Evolutionary conservation across 2,113 vertebrate genomes (phyloP), one percentile per base, ranked within the genome.

Genomic region (Microcebus murinus): DNA sequence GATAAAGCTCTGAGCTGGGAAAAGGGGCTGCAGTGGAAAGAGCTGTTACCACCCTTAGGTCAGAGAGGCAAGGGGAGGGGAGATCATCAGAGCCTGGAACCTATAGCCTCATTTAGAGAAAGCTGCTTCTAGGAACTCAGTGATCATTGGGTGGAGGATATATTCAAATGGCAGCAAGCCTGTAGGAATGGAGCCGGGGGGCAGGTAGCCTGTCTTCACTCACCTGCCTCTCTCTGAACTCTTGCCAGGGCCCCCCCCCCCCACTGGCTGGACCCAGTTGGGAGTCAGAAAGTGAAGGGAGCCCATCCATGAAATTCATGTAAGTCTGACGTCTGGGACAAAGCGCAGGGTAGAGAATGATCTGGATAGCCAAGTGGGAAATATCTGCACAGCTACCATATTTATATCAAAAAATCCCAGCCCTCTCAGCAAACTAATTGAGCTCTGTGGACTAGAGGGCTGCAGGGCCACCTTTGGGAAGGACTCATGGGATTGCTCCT

Each of bases 81-180:
- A 31, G 14, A 2, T 17, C 1, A 7, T 11, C 9, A 0, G 59
- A 15, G 31, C 21, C 27, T n/a, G 48, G 20, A 14, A 59, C 25
- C 48, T 14, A 57, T 0, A 42, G 71, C 6, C 29, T 52, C 15
- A 1, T 21, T n/a, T 8, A n/a, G 61, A n/a, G 27, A 63, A 67
- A 50, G 50, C 4, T 6, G 65, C n/a, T 68, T 70, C 70, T n/a
- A 8, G 63, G 39, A 45, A 34, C 20, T n/a, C 18, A 2, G 17
- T 12, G 36, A 0, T 29, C 20, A 0, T 0, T 13, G 55, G 45
- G 20, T 12, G 63, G 55, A 29, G 17, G 12, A 20, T 7, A 2
- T n/a, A 4, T 52, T 70, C 10, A 23, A 25, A 21, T 21, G 3
- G 55, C 31, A 81, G 73, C n/a, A 3, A 18, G 21, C n/a, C 20